A percentile compares a stretch with the other conserved stretches of the same genome.
Evolutionary conservation across 2,113 vertebrate genomes (phyloP).

Genomic region (Anoplopoma fimbria): DNA sequence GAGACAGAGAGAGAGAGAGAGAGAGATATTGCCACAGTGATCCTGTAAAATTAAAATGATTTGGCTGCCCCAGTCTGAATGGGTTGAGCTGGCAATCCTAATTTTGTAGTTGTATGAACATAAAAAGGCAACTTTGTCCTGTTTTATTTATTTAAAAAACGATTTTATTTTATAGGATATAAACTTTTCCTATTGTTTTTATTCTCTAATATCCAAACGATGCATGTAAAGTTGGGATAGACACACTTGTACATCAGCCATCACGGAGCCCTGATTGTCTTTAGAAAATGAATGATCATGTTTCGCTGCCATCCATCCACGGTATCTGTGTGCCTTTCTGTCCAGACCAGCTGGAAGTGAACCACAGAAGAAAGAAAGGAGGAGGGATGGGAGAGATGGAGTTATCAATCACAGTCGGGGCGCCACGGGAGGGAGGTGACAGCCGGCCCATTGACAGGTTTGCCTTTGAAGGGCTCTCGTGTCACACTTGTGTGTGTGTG

Average conservation of each 20-base stretch:
- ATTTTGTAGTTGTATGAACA: background rate
- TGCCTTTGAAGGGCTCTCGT: conserved; percentile 75
- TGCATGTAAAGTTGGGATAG: background rate
- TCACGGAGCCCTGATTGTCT: background rate
- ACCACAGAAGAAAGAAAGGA: conserved; percentile 19
- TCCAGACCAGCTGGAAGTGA: conserved; percentile 42
- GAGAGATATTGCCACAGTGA: background rate
- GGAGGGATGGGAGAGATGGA: conserved; percentile 60
- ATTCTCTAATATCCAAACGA: background rate
- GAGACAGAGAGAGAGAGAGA: background rate
- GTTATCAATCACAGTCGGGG: conserved; percentile 79
- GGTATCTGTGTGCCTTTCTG: conserved; percentile 1
- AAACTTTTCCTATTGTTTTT: background rate
- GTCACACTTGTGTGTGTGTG: conserved; percentile 44
- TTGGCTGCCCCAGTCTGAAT: conserved; percentile 5
- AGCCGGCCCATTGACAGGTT: conserved; percentile 76
- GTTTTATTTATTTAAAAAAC: background rate
- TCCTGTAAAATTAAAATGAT: conserved; percentile 23
- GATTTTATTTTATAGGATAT: background rate
- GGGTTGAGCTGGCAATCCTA: background rate
- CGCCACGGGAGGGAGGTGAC: conserved; percentile 75
- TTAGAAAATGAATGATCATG: background rate
- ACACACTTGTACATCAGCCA: background rate
- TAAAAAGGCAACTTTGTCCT: background rate
- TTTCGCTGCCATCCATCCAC: conserved; percentile 2